Evolutionary conservation across 2,888 invertebrate genomes (phyloP), one percentile per base, ranked within the genome.

Genomic region (Drosophila emarginata): DNA sequence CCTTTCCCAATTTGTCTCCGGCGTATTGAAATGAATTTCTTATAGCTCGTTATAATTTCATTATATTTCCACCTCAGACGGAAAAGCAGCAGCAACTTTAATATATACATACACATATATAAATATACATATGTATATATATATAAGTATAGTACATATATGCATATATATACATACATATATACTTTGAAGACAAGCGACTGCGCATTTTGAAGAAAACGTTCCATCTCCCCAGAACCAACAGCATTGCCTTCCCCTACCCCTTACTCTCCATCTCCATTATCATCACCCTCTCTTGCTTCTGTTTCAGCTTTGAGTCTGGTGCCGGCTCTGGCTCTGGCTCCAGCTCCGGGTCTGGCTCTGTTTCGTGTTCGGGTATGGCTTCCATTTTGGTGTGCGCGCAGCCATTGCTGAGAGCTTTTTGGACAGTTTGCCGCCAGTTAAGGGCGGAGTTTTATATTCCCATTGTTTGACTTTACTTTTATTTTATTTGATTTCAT

Each of bases 201-300:
- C 90, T 91, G 91, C 91, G 91, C 91, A 87, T 81, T 86, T 90
- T 85, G 88, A 82, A 82, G 77, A 79, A 70, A 79, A 71, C 62
- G 69, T 68, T 45, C 67, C 69, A 71, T 70, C 78, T 69, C 45
- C 57, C 67, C 57, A 52, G 37, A 9, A 32, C 5, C 12, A 50
- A 23, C 28, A n/a, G 21, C 9, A 32, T 1, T 1, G 11, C 9
- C 18, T 6, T 9, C 7, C 28, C 39, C 45, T 36, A 1, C 9
- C 45, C 45, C 50, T 15, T 14, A n/a, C n/a, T 21, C 32, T 54
- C 40, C 32, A 23, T 15, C 39, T 45, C 40, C 4, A 15, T 18
- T 9, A 15, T 12, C 45, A 45, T 21, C 45, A 21, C 18, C 45
- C 14, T 39, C 32, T 32, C 32, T 26, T 26, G 26, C 32, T 9